Conservation (phyloP, 2,797 vertebrate species). For the Percopsis omiscomaycus region DNA sequence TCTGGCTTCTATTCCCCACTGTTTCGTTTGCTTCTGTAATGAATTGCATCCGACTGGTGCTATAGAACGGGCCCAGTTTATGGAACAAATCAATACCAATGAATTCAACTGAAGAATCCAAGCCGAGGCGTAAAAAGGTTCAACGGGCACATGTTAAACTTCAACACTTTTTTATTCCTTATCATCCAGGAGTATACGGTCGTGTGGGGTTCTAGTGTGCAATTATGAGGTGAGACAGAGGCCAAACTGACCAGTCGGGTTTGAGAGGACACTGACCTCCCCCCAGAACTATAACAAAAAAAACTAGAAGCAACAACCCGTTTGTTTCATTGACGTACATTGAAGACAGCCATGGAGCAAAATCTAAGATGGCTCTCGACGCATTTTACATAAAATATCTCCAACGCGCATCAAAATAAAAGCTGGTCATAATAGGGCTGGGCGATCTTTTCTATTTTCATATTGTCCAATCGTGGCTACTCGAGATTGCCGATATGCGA, state of each 20-base stretch:
- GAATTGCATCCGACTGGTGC: constrained; percentile 11
- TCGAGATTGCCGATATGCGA: no score
- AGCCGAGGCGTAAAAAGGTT: constrained; percentile 1
- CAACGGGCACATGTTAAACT: no score
- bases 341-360: no score
- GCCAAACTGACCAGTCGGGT: constrained; percentile 18
- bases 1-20: background rate
- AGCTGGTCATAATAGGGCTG: no score
- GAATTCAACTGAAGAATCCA: background rate
- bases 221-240: constrained; percentile 30
- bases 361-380: no score
- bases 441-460: no score
- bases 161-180: background rate
- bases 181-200: background rate
- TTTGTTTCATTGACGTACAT: no score
- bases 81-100: constrained; percentile 24
- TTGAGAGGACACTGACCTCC: constrained; percentile 33
- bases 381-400: no score
- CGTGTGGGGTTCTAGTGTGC: constrained; percentile 14
- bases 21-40: background rate
- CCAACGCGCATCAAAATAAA: no score
- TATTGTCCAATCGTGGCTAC: no score
- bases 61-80: constrained; percentile 11
- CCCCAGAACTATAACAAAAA: constrained; percentile 3
- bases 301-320: no score